These are phyloP conservation scores for Papilio elwesi DNA, from an alignment of 2,888 invertebrate species.

Conservation along the genomic window DNA sequence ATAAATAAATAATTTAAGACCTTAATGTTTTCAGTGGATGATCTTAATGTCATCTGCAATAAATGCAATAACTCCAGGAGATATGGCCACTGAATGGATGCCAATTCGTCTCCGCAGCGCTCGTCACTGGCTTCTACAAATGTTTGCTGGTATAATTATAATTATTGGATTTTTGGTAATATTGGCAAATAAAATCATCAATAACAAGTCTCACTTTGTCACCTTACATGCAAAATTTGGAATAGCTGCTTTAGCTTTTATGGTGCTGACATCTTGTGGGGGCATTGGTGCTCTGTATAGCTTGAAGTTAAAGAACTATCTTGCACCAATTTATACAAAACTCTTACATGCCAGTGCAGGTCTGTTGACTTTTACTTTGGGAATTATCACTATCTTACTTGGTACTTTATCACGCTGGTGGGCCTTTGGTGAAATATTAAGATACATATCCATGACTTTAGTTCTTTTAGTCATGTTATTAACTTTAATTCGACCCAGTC, in stretches of 20 bases:
- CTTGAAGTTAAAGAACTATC: constrained; percentile 72
- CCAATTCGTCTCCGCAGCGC: constrained; percentile 76
- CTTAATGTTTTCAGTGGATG: constrained; percentile 70
- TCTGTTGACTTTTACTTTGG: constrained; percentile 70
- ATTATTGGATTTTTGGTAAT: constrained; percentile 72
- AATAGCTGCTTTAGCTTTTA: constrained; percentile 70
- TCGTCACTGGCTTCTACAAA: constrained; percentile 79
- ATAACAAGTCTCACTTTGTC: constrained; percentile 66
- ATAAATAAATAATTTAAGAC: constrained; percentile 8
- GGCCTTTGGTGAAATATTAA: constrained; percentile 67
- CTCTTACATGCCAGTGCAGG: constrained; percentile 74
- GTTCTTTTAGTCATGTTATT: constrained; percentile 68
- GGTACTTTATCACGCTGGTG: constrained; percentile 75
- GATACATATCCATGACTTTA: constrained; percentile 64
- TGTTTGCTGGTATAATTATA: constrained; percentile 61
- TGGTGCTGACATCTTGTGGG: constrained; percentile 71
- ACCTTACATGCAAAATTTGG: constrained; percentile 77
- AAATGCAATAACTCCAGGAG: constrained; percentile 78
- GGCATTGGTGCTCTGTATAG: constrained; percentile 76
- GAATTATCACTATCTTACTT: constrained; percentile 70
- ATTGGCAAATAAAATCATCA: constrained; percentile 70
- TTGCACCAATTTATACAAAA: constrained; percentile 78
- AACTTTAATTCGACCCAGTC: constrained; percentile 71
- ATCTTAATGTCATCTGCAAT: constrained; percentile 77
- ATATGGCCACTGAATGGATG: constrained; percentile 81